Base-by-base conservation (phyloP, 2,797 vertebrate species). In the Schizopygopsis malacanthus region DNA sequence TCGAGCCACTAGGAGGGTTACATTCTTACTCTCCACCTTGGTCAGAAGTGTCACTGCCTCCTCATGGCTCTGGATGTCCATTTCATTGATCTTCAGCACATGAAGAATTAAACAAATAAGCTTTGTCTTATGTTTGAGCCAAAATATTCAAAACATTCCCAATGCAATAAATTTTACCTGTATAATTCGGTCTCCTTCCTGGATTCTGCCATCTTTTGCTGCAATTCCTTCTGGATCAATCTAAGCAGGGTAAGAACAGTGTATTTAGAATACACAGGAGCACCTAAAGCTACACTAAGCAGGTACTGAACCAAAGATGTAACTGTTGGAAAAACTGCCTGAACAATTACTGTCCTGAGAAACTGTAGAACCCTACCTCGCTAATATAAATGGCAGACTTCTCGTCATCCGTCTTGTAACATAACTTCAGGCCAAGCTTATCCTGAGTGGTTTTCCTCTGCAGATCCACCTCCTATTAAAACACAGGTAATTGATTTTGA, bases 221-320 rank as follows among this genome's bases (percentile, higher is more conserved):
- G 98, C 97, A 0, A 98, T 98, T 90, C 97, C 98, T 92, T 98
- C 96, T 1, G 97, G 98, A 88, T 98, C 97, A 63, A 98, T 97
- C 98, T 99, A 88, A 77, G 94, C 11, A 72, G 0, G 12, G 87
- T 84, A 89, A 88, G 50, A 88, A 82, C 67, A 89, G 79, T 47
- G 15, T 65, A 20, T 67, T 65, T 45, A 41, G 22, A 56, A 56
- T 65, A 69, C 0, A 54, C 13, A 25, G 12, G 37, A 61, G 16
- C 15, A 61, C 22, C 18, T 20, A 37, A 52, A 37, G 25, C 47
- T 47, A 7, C 13, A 73, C n/a, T 43, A 11, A 52, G 37, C 2
- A 39, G 25, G 80, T 54, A 28, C 20, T n/a, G n/a, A 77, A 77
- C 13, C 47, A 75, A 18, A 15, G 6, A 22, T 43, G 20, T 43